Conservation (phyloP, 2,113 vertebrate genomes). For the Equus quagga region DNA sequence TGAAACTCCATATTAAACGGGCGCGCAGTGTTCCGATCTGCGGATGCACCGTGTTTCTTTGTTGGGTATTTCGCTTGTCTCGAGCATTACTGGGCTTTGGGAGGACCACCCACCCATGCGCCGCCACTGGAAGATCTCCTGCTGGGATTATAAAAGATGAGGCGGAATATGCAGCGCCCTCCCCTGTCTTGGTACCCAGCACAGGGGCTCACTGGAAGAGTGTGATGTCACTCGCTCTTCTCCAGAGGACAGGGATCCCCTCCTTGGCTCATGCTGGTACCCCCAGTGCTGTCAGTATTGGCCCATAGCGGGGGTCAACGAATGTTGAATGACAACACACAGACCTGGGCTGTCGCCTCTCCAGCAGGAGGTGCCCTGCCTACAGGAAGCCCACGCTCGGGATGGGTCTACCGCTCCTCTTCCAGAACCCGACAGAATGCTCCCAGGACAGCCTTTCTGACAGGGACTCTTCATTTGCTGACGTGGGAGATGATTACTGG, state of each 20-base stretch:
- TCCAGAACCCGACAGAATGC: neutral
- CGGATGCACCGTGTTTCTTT: rapidly evolving
- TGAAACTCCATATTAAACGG: neutral
- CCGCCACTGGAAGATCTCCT: neutral
- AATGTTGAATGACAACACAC: rapidly evolving
- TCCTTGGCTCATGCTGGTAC: neutral
- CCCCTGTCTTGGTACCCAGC: neutral
- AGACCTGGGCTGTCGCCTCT: neutral
- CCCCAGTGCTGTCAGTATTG: rapidly evolving
- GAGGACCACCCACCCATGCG: rapidly evolving
- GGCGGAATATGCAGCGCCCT: neutral
- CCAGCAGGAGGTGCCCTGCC: neutral
- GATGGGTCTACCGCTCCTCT: neutral
- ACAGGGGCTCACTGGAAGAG: rapidly evolving
- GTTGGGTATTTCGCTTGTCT: rapidly evolving
- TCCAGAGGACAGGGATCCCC: neutral
- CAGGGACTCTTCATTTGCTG: neutral
- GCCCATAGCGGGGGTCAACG: too few species aligned
- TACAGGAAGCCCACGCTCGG: rapidly evolving
- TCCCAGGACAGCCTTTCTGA: neutral
- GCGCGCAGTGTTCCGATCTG: rapidly evolving
- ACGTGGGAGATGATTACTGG: rapidly evolving
- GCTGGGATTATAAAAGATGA: neutral
- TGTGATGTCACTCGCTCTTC: rapidly evolving
- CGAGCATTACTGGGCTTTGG: neutral